Conservation (phyloP, 1,140 invertebrate species). For the Apis dorsata region DNA sequence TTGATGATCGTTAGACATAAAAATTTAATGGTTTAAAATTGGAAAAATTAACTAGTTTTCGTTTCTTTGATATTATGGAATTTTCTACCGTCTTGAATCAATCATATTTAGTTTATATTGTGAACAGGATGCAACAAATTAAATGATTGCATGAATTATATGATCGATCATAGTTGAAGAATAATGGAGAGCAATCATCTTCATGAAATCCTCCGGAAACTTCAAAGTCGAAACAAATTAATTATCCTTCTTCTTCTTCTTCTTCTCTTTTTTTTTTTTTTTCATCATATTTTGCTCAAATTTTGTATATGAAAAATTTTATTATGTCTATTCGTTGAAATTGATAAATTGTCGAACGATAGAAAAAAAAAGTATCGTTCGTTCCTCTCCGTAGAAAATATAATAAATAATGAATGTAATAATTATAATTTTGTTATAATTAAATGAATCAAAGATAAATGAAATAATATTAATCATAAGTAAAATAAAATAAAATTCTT, state of each 20-base stretch:
- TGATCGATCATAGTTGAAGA: neutral
- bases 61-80: neutral
- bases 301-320: neutral
- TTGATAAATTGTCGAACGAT: neutral
- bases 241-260: neutral
- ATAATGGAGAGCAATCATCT: neutral
- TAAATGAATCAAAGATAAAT: too few species aligned
- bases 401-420: too few species aligned
- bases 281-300: neutral
- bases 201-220: neutral
- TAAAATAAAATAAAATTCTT: too few species aligned
- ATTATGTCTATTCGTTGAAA: neutral
- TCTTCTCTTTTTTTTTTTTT: neutral
- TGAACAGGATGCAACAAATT: neutral
- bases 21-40: too few species aligned
- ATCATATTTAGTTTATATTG: too few species aligned
- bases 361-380: too few species aligned
- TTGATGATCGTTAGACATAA: too few species aligned
- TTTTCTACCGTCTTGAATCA: neutral
- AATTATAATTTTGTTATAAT: too few species aligned
- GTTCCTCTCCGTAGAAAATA: too few species aligned
- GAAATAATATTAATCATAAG: too few species aligned
- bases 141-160: too few species aligned
- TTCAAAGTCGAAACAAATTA: neutral
- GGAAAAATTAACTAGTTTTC: too few species aligned